Evolutionary conservation across 2,113 vertebrate species (phyloP).

Genomic region (Heterotis niloticus): DNA sequence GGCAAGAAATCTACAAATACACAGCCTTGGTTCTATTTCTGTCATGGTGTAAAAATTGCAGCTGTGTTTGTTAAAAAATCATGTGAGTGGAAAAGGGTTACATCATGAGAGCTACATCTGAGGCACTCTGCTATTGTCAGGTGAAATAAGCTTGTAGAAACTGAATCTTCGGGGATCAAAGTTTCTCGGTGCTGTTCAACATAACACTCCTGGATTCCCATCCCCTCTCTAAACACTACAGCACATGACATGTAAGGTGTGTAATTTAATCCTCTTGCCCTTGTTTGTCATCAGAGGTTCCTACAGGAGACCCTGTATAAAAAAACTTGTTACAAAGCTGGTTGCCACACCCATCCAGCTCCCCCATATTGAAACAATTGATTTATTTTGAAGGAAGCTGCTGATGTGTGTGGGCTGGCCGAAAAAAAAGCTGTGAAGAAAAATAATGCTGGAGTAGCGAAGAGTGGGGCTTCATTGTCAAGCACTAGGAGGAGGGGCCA

Average conservation of each 20-base stretch:
- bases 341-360: background rate
- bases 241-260: constrained; percentile 1
- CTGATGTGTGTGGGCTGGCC: constrained; percentile 13
- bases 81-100: background rate
- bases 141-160: background rate
- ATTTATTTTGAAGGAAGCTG: background rate
- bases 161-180: constrained; percentile 19
- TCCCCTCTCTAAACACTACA: background rate
- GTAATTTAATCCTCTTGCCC: background rate
- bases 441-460: constrained; percentile 35
- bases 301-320: background rate
- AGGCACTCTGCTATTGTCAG: background rate
- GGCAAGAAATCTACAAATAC: background rate
- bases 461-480: constrained; percentile 32
- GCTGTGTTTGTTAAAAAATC: background rate
- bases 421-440: background rate
- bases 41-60: background rate
- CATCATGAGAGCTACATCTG: background rate
- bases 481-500: constrained; percentile 60
- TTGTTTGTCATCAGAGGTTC: constrained; percentile 1
- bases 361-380: background rate
- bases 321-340: background rate
- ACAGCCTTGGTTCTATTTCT: too few relatives aligned
- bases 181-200: background rate
- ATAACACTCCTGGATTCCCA: background rate